These are phyloP conservation scores for Brachyopa scutellaris DNA, from an alignment of 2,888 invertebrate genomes.

Conservation along the genomic window DNA sequence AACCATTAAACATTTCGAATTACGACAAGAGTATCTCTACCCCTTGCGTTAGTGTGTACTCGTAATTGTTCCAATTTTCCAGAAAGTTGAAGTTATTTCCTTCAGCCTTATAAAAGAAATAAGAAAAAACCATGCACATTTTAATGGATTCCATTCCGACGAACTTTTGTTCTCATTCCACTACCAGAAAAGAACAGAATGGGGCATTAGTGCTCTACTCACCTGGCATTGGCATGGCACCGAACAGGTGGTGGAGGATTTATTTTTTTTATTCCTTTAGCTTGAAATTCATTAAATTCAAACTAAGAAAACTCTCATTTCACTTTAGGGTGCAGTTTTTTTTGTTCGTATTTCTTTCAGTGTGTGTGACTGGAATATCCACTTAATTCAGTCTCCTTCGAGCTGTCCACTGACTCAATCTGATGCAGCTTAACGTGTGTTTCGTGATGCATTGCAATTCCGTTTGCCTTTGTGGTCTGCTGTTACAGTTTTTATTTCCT, in stretches of 20 bases:
- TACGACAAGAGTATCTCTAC: background rate
- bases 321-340: slow-evolving; percentile 49
- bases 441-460: slow-evolving; percentile 52
- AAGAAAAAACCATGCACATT: slow-evolving; percentile 21
- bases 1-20: background rate
- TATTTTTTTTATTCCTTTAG: slow-evolving; percentile 40
- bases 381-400: slow-evolving; percentile 59
- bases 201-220: background rate
- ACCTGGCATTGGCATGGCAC: slow-evolving; percentile 9
- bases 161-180: slow-evolving; percentile 59
- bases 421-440: slow-evolving; percentile 11
- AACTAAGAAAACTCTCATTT: slow-evolving; percentile 53
- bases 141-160: slow-evolving; percentile 59
- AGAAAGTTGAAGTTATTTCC: slow-evolving; percentile 59
- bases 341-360: slow-evolving; percentile 3
- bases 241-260: slow-evolving; percentile 61
- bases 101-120: slow-evolving; percentile 10
- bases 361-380: slow-evolving; percentile 45
- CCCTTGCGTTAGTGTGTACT: slow-evolving; percentile 24
- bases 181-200: slow-evolving; percentile 1
- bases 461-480: slow-evolving; percentile 19
- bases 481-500: slow-evolving; percentile 24
- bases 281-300: slow-evolving; percentile 57
- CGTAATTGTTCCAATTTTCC: slow-evolving; percentile 62
- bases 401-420: slow-evolving; percentile 21